A percentile compares a stretch with the other conserved stretches of the same genome.
Evolutionary conservation across 2,797 vertebrate species (phyloP).

Genomic region (Simalia tracyae): DNA sequence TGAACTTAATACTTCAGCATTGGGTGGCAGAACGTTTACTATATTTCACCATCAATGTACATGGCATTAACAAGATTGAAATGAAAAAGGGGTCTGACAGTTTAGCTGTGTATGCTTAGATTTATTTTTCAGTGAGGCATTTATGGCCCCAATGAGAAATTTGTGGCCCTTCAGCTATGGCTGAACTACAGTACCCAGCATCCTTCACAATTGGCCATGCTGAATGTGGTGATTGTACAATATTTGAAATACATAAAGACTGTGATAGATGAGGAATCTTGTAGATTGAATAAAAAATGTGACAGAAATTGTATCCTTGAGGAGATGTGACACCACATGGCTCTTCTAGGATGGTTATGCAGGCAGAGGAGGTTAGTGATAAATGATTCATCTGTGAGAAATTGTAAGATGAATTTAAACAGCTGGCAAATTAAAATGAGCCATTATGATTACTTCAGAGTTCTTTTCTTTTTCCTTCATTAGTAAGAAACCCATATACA

Average conservation of each 20-base stretch:
- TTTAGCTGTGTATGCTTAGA: background rate
- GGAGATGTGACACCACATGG: background rate
- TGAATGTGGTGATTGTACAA: background rate
- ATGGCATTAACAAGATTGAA: background rate
- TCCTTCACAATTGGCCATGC: background rate
- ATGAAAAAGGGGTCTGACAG: too few relatives aligned
- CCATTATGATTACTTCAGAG: background rate
- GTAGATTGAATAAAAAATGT: background rate
- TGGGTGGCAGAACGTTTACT: background rate
- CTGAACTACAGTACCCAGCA: background rate
- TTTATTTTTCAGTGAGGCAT: background rate
- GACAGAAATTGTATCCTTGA: background rate
- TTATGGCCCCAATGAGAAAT: background rate
- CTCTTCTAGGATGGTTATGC: background rate
- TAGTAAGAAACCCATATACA: conserved; percentile 96
- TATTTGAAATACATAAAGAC: background rate
- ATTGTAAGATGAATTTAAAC: background rate
- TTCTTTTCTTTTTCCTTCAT: background rate
- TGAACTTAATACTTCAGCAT: background rate
- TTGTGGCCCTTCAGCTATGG: background rate
- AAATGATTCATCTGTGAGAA: background rate
- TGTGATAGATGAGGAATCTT: background rate
- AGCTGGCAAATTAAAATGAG: background rate
- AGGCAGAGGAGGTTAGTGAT: background rate
- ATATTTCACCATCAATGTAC: too few relatives aligned